A percentile compares a stretch with the other conserved stretches of the same genome.
These are phyloP conservation scores for Physeter macrocephalus DNA, from an alignment of 2,113 vertebrate genomes.

Conservation along the genomic window DNA sequence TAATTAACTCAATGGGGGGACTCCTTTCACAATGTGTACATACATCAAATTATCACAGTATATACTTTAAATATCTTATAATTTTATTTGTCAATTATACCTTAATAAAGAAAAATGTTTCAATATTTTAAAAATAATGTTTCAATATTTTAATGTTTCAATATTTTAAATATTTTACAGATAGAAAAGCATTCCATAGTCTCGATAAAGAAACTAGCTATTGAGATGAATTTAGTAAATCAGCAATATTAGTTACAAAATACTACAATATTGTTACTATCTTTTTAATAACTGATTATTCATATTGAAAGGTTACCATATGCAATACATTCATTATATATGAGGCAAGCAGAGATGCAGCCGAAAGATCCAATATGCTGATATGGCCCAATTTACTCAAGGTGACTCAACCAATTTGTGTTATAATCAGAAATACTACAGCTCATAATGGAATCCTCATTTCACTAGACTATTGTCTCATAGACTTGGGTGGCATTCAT, in stretches of 20 bases:
- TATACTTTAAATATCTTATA: background rate
- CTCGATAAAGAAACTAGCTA: background rate
- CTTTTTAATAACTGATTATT: conserved; percentile 13
- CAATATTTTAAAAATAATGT: background rate
- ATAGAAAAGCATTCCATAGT: background rate
- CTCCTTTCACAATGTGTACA: background rate
- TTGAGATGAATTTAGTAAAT: background rate
- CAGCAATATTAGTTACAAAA: background rate
- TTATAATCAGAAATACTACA: conserved; percentile 23
- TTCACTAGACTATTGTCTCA: background rate
- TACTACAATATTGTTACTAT: background rate
- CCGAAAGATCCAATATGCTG: background rate
- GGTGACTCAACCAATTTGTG: conserved; percentile 22
- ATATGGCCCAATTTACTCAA: conserved; percentile 23
- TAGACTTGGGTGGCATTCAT: background rate
- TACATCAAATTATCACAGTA: background rate
- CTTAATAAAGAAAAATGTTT: background rate
- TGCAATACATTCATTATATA: conserved; percentile 2
- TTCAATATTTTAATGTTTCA: background rate
- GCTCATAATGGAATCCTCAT: background rate
- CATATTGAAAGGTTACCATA: background rate
- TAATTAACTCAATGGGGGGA: background rate
- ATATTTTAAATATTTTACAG: background rate
- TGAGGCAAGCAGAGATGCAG: background rate
- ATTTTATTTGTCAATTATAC: background rate